Evolutionary conservation across 2,797 vertebrate genomes (phyloP), one percentile per base, ranked within the genome.

Genomic region (Phrynocephalus vlangalii): DNA sequence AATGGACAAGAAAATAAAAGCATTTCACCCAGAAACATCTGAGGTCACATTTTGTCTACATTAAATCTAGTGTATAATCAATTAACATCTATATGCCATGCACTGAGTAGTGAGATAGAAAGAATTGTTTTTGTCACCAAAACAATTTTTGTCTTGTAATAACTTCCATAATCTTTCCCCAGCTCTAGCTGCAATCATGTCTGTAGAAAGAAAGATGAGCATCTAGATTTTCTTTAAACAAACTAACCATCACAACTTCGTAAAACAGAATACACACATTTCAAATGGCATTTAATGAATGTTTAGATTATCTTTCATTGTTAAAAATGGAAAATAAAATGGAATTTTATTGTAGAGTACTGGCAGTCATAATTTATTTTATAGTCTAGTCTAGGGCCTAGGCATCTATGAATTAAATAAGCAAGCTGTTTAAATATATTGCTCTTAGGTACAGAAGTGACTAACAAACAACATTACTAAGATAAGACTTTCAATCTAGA

Each of bases 11-110:
- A 93, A 94, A 94, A 95, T 90, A 94, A 88, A 94, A 93, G 89
- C 80, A 91, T 87, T 91, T 94, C 91, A 96, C 91, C 92, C 94
- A 94, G 91, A 94, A 94, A 93, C 87, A 91, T 56, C 0, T 0
- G 90, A 93, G 92, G 93, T 95, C 93, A 93, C 92, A 94, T 93
- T 95, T 91, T 95, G 93, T 94, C 94, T 91, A 92, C 50, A 94
- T 85, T 92, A 94, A 94, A 93, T 94, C 93, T 60, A 93, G 93
- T 95, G 93, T 95, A 94, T 95, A 93, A 95, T 95, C 94, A 93
- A 94, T 94, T 89, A 94, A 94, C 90, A 91, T 88, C 91, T 96
- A 94, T 90, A 93, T 82, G 93, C 78, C 90, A 95, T 94, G 93
- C 93, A 94, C 87, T 56, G 92, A 95, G 88, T 83, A 94, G 94